Evolutionary conservation across 2,888 invertebrate genomes (phyloP).

Genomic region (Napeogenes inachia): DNA sequence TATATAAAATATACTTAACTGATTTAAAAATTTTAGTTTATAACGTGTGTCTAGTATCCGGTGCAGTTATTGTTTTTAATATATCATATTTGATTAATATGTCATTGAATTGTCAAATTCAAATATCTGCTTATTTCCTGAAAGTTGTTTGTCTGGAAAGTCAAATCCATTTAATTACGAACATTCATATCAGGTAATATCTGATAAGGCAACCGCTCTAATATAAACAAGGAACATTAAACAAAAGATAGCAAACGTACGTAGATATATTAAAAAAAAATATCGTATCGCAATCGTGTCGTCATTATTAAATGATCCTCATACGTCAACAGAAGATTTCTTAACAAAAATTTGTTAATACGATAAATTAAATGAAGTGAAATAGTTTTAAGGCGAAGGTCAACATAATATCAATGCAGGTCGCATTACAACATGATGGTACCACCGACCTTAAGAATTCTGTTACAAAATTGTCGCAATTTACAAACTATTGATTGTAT

Average conservation of each 20-base stretch:
- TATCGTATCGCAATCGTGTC: constrained; percentile 28
- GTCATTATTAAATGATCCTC: constrained; percentile 14
- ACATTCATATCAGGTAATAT: too few relatives aligned
- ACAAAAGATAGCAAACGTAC: background rate
- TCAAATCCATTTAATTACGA: too few relatives aligned
- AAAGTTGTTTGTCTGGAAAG: too few relatives aligned
- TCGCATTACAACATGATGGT: constrained; percentile 29
- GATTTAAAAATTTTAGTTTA: too few relatives aligned
- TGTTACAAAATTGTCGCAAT: constrained; percentile 42
- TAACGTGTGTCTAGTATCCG: too few relatives aligned
- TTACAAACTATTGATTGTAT: constrained; percentile 16
- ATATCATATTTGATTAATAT: too few relatives aligned
- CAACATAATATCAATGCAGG: constrained; percentile 34
- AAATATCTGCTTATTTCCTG: too few relatives aligned
- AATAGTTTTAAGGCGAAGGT: constrained; percentile 49
- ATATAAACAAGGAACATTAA: too few relatives aligned
- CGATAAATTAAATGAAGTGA: constrained; percentile 47
- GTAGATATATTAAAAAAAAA: background rate
- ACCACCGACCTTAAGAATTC: constrained; percentile 22
- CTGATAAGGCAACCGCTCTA: too few relatives aligned
- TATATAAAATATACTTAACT: too few relatives aligned
- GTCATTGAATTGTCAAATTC: too few relatives aligned
- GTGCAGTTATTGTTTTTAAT: too few relatives aligned
- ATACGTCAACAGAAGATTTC: constrained; percentile 37
- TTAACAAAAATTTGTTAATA: constrained; percentile 48